These are phyloP conservation scores for Margaritifera margaritifera DNA, from an alignment of 2,888 invertebrate species.

Conservation along the genomic window DNA sequence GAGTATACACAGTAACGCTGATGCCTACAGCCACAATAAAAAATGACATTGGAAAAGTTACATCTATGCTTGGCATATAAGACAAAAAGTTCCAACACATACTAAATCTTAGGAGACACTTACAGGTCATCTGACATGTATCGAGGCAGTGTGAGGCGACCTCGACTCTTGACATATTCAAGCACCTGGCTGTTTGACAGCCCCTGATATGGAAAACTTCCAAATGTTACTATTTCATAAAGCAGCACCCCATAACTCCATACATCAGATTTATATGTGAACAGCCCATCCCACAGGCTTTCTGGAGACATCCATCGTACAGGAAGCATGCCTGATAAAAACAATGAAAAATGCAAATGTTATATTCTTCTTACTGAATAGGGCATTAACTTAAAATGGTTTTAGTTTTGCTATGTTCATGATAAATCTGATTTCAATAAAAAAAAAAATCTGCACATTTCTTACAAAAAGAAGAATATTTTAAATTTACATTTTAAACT, in stretches of 20 bases:
- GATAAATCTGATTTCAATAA: background rate
- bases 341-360: background rate
- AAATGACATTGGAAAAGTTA: too few relatives aligned
- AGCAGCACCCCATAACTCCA: constrained; percentile 92
- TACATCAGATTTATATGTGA: constrained; percentile 89
- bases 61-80: too few relatives aligned
- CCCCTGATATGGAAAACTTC: constrained; percentile 91
- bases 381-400: background rate
- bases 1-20: too few relatives aligned
- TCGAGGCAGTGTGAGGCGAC: constrained; percentile 83
- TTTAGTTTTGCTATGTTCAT: too few relatives aligned
- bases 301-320: constrained; percentile 97
- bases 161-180: constrained; percentile 84
- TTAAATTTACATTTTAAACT: too few relatives aligned
- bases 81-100: too few relatives aligned
- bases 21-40: too few relatives aligned
- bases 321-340: constrained; percentile 81
- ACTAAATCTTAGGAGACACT: constrained; percentile 73
- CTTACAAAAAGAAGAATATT: background rate
- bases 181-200: constrained; percentile 89
- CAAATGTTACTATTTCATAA: constrained; percentile 89
- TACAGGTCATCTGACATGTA: constrained; percentile 86
- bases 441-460: background rate
- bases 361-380: background rate
- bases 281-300: constrained; percentile 85